These are phyloP conservation scores for Protobothrops mucrosquamatus DNA, from an alignment of 2,113 vertebrate genomes.

Conservation along the genomic window DNA sequence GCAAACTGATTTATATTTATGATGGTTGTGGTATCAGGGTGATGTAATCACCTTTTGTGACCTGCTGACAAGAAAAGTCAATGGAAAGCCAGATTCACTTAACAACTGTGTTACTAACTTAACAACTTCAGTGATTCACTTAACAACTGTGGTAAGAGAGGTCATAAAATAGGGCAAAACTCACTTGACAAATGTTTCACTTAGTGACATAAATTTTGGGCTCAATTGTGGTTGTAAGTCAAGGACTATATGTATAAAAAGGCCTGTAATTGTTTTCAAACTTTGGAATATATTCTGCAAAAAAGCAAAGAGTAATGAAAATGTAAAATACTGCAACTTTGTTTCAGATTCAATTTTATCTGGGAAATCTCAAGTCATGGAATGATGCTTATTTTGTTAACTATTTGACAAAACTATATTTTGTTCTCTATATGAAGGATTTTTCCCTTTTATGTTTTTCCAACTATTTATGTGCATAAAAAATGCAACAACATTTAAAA, in stretches of 20 bases:
- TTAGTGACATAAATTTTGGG: neutral
- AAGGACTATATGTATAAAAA: neutral
- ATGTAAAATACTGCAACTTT: neutral
- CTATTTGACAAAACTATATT: neutral
- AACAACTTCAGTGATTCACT: neutral
- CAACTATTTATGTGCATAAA: neutral
- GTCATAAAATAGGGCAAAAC: neutral
- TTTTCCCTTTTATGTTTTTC: neutral
- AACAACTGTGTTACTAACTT: neutral
- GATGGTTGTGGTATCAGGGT: neutral
- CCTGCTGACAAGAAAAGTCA: neutral
- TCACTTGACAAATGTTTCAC: neutral
- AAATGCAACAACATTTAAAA: neutral
- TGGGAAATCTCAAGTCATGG: slow-evolving; percentile 9
- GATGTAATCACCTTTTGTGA: no score
- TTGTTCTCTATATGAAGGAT: neutral
- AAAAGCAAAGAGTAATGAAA: neutral
- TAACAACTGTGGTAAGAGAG: neutral
- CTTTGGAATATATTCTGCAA: neutral
- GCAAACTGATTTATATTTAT: neutral
- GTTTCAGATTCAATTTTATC: neutral
- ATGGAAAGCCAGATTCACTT: neutral
- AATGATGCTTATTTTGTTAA: slow-evolving; percentile 13
- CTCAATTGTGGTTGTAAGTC: neutral
- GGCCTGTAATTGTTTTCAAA: neutral